Evolutionary conservation across 1,140 invertebrate genomes (phyloP).

Genomic region (Rhynchophorus ferrugineus): DNA sequence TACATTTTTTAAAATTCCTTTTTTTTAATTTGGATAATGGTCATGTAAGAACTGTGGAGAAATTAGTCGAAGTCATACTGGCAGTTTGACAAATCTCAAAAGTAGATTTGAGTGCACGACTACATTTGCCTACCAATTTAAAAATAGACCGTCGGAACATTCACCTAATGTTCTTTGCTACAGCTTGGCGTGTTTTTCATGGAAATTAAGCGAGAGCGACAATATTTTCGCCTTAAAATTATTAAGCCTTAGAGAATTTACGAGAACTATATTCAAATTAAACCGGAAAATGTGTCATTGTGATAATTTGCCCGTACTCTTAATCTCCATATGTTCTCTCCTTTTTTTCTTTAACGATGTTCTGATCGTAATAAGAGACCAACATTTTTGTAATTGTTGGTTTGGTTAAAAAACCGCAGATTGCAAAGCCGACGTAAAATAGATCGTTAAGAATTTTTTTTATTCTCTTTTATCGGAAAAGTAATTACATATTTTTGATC

Average conservation of each 20-base stretch:
- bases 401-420: too few species aligned
- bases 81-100: background rate
- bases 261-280: background rate
- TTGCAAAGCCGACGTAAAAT: too few species aligned
- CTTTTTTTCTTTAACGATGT: too few species aligned
- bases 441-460: too few species aligned
- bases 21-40: conserved; percentile 1
- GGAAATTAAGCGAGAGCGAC: background rate
- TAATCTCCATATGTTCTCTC: too few species aligned
- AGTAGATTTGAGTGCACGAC: background rate
- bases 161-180: background rate
- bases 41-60: background rate
- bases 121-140: background rate
- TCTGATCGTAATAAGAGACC: too few species aligned
- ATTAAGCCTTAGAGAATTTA: background rate
- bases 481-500: too few species aligned
- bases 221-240: background rate
- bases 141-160: background rate
- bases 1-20: background rate
- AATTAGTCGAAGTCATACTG: background rate
- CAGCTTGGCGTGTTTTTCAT: background rate
- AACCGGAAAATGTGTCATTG: background rate
- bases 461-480: too few species aligned
- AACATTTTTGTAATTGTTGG: too few species aligned
- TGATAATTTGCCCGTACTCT: too few species aligned